phyloP scores from a whole-genome alignment of 2,888 invertebrate species.

The Drosophila barbarae region DNA sequence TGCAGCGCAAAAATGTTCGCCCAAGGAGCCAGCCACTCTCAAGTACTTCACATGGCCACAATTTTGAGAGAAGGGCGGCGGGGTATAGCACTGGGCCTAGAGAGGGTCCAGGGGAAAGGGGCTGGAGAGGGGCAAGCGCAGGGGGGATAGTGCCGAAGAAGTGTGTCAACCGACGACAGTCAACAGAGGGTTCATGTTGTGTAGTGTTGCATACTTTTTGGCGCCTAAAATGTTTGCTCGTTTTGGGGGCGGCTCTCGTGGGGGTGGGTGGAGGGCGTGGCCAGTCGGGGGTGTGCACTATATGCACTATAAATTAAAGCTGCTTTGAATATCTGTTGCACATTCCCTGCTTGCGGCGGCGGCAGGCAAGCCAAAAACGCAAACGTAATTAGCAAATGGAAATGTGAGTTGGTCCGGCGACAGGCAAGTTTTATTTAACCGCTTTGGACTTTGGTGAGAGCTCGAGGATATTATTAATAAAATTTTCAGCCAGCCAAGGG shows the following conservation, averaged over 20 bases:
- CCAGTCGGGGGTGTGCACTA: conserved; percentile 5
- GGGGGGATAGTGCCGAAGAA: conserved; percentile 27
- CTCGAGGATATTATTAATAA: conserved; percentile 1
- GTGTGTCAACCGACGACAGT: conserved; percentile 53
- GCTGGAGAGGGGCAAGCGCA: neutral
- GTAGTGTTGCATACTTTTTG: conserved; percentile 49
- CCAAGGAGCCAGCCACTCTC: conserved; percentile 43
- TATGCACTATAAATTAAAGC: conserved; percentile 33
- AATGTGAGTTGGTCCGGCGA: conserved; percentile 7
- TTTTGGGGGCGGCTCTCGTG: neutral
- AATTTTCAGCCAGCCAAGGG: neutral
- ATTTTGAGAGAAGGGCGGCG: conserved; percentile 17
- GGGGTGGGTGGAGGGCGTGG: conserved; percentile 1
- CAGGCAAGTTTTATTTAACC: conserved; percentile 13
- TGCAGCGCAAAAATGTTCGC: conserved; percentile 50
- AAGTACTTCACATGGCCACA: conserved; percentile 23
- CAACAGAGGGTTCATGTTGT: conserved; percentile 41
- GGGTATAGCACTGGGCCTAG: conserved; percentile 3
- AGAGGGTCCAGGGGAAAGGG: neutral
- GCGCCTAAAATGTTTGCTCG: conserved; percentile 53
- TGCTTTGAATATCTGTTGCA: conserved; percentile 62
- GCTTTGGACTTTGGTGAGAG: neutral
- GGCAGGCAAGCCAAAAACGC: conserved; percentile 41
- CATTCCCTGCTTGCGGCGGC: conserved; percentile 21
- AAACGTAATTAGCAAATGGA: conserved; percentile 62